A percentile compares a stretch with the other conserved stretches of the same genome.
Conservation (phyloP, 64 coral and sea anemone species). For the Hydrozoanthus tunicans region DNA sequence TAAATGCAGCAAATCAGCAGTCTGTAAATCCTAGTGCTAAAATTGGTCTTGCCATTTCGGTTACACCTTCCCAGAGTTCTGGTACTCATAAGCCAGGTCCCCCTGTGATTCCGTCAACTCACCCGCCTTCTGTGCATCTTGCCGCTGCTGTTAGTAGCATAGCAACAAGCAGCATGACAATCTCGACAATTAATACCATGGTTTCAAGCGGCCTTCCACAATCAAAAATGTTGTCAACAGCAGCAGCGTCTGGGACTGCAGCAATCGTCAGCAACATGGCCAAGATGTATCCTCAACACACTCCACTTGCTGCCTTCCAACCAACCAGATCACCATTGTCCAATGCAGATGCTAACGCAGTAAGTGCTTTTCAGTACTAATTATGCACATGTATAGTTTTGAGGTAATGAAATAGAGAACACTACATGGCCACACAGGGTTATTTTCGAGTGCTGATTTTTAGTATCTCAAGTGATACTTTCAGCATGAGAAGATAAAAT, state of each 20-base stretch:
- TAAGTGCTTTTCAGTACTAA: neutral
- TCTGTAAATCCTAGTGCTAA: neutral
- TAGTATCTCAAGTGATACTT: too few species aligned
- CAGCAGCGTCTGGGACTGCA: constrained; percentile 31
- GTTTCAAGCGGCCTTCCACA: constrained; percentile 1
- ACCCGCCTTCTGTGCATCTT: neutral
- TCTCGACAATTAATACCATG: constrained; percentile 3
- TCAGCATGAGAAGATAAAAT: too few species aligned
- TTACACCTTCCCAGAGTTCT: constrained; percentile 31
- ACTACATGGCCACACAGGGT: neutral
- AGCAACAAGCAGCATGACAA: constrained; percentile 36
- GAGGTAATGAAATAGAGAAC: neutral
- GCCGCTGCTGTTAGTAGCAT: constrained; percentile 24
- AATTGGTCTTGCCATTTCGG: constrained; percentile 24
- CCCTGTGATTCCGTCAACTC: constrained; percentile 16
- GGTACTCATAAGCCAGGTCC: constrained; percentile 29
- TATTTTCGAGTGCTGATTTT: neutral
- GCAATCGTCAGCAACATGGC: constrained; percentile 34
- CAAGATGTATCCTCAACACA: constrained; percentile 45
- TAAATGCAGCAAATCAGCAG: constrained; percentile 23
- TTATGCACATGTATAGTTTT: neutral
- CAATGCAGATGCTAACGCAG: constrained; percentile 8
- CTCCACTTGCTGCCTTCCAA: constrained; percentile 24
- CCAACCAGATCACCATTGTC: constrained; percentile 10
- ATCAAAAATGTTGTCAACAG: constrained; percentile 11